These are phyloP conservation scores for Urocyon cinereoargenteus DNA, from an alignment of 2,797 vertebrate genomes.

Conservation along the genomic window DNA sequence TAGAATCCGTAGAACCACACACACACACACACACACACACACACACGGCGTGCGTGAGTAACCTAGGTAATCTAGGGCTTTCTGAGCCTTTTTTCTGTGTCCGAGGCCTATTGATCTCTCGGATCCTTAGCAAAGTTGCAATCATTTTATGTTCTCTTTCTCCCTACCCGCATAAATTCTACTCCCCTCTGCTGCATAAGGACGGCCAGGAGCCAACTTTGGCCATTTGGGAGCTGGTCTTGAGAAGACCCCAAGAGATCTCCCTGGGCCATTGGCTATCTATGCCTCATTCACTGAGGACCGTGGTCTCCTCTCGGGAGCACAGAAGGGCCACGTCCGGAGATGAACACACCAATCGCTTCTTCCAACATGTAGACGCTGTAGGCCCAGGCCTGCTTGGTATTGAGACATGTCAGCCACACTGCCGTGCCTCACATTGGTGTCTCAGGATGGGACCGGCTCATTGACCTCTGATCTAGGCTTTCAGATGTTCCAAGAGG, in stretches of 20 bases:
- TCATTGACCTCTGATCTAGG: constrained; percentile 16
- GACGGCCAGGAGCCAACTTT: background rate
- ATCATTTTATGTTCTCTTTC: background rate
- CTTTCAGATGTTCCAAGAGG: constrained; percentile 65
- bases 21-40: too few species aligned
- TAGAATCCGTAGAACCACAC: background rate
- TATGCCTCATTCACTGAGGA: background rate
- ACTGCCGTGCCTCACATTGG: background rate
- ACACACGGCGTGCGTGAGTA: rapidly evolving
- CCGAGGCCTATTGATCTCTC: background rate
- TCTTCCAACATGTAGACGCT: background rate
- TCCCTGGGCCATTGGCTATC: background rate
- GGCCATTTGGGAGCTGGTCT: background rate
- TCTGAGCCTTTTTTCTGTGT: background rate
- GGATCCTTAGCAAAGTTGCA: background rate
- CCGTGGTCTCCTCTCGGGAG: background rate
- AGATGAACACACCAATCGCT: background rate
- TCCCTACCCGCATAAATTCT: background rate
- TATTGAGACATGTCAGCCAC: background rate
- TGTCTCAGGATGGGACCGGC: background rate
- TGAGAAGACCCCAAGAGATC: background rate
- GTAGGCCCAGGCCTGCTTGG: background rate
- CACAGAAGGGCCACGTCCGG: background rate
- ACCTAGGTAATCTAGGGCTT: rapidly evolving
- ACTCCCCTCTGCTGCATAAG: background rate